These are phyloP conservation scores for Gymnothorax reevesii DNA, from an alignment of 2,797 vertebrate genomes.

Conservation along the genomic window DNA sequence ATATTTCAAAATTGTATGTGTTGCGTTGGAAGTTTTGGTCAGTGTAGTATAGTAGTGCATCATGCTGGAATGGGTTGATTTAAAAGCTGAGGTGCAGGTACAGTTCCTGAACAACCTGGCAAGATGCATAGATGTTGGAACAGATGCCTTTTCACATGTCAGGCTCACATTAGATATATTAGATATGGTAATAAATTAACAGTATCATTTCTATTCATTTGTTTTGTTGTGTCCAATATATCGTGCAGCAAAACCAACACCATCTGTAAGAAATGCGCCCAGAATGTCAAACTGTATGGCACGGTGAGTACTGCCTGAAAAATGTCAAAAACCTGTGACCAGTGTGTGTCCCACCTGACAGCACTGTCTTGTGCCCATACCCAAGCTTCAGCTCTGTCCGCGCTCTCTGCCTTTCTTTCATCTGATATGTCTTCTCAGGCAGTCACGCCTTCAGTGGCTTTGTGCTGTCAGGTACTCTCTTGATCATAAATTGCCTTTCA, in stretches of 20 bases:
- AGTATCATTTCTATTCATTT: background rate
- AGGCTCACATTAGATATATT: background rate
- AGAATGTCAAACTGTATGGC: constrained; percentile 98
- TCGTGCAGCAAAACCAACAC: constrained; percentile 91
- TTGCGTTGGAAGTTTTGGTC: too few species aligned
- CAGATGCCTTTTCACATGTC: background rate
- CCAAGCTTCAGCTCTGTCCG: background rate
- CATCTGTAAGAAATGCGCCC: constrained; percentile 99
- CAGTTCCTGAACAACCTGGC: background rate
- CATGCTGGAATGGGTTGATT: background rate
- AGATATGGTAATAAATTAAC: too few species aligned
- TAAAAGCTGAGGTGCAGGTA: background rate
- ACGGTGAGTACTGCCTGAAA: constrained; percentile 78
- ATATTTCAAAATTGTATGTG: too few species aligned
- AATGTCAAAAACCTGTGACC: too few species aligned
- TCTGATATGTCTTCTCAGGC: background rate
- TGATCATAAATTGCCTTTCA: background rate
- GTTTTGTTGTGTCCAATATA: background rate
- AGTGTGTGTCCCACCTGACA: background rate
- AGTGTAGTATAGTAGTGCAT: background rate
- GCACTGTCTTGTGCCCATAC: background rate
- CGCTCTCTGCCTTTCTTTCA: background rate
- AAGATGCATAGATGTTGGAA: background rate
- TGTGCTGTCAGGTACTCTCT: background rate
- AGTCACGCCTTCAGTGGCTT: background rate